Evolutionary conservation across 2,797 vertebrate species (phyloP), one percentile per base, ranked within the genome.

Genomic region (Fistularia tabacaria): DNA sequence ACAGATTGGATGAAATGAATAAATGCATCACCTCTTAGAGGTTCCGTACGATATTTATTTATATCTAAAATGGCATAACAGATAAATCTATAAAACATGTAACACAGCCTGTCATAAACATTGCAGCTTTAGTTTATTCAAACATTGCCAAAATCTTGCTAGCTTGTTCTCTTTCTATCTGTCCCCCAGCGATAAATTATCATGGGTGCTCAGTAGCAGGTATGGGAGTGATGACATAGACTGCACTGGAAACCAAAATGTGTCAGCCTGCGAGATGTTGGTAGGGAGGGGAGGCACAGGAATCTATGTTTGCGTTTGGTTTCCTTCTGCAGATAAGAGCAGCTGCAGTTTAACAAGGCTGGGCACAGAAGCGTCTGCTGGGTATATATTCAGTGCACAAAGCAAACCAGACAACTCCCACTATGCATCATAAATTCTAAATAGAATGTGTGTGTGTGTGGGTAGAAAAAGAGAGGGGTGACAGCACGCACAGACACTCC

Each of bases 251-350:
- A 85, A 49, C 51, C 43, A 39, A 54, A 65, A 59, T 37, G 57
- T 9, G 55, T 79, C 74, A 73, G 41, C 14, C 44, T 0, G 4
- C 49, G 62, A 59, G 15, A 64, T 46, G 53, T 15, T 54, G 67
- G 36, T 62, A 47, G 57, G 50, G 71, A 36, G 46, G 53, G 12
- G 48, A 44, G 45, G 59, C 38, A 8, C 1, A 13, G 15, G 49
- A 46, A 42, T n/a, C 36, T 40, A 44, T 74, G 69, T 74, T 76
- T 76, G 76, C 78, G 79, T 81, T 64, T 62, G 57, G 48, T 71
- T 68, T 66, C 25, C 64, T 59, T 66, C 50, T 74, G 64, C 68
- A 69, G 79, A 82, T 86, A 86, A 84, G 74, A 82, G 62, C 73
- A 70, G 71, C 70, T 73, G 75, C 57, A 65, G 59, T 73, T 74